Evolutionary conservation across 2,113 vertebrate genomes (phyloP).

Genomic region (Arvicanthis niloticus): DNA sequence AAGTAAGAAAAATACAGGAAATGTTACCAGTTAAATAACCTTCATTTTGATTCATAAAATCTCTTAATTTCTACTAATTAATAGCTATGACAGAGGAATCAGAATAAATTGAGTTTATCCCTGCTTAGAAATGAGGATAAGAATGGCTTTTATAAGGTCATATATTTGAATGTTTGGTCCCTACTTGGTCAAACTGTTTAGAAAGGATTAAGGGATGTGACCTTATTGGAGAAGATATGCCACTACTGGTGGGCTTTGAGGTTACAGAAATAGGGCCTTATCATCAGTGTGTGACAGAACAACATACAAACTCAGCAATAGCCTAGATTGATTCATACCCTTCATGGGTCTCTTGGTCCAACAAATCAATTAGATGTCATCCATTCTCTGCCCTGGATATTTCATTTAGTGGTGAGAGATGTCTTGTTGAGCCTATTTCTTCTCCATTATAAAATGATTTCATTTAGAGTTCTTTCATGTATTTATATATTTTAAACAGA

Average conservation of each 20-base stretch:
- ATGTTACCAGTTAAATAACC: not conserved
- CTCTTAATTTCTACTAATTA: not conserved
- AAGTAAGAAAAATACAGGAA: not conserved
- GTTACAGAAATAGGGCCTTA: not conserved
- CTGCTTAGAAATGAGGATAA: not conserved
- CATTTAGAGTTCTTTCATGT: too few relatives aligned
- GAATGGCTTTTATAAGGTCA: not conserved
- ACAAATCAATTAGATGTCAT: too few relatives aligned
- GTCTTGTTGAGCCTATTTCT: too few relatives aligned
- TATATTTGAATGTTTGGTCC: not conserved
- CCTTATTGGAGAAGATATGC: not conserved
- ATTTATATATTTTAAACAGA: too few relatives aligned
- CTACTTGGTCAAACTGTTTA: not conserved
- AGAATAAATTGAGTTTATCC: not conserved
- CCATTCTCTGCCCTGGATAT: too few relatives aligned
- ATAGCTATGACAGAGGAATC: not conserved
- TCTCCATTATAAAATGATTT: too few relatives aligned
- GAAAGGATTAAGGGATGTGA: not conserved
- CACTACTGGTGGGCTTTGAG: not conserved
- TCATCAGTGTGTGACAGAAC: too few relatives aligned
- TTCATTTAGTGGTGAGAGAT: too few relatives aligned
- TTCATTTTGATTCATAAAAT: not conserved
- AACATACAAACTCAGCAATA: too few relatives aligned
- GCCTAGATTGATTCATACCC: too few relatives aligned
- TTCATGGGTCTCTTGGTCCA: too few relatives aligned